A percentile compares a stretch with the other conserved stretches of the same genome.
These are phyloP conservation scores for Lycorma delicatula DNA, from an alignment of 1,140 invertebrate species.

Conservation along the genomic window DNA sequence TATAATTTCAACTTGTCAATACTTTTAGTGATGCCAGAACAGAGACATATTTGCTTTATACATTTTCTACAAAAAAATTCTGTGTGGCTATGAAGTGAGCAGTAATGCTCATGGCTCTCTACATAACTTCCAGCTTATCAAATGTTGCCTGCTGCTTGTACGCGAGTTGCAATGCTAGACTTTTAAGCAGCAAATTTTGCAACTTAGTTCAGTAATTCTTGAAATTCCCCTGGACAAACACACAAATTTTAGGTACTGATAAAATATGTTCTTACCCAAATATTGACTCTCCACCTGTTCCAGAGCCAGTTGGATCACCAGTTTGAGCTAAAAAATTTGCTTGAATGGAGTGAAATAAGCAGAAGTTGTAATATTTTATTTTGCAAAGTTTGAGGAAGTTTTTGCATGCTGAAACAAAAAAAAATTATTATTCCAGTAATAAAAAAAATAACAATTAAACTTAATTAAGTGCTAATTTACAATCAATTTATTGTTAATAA, in stretches of 20 bases:
- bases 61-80: no score
- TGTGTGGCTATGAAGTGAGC: no score
- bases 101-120: no score
- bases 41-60: no score
- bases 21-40: no score
- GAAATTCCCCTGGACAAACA: background rate
- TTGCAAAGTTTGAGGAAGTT: conserved; percentile 99
- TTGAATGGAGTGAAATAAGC: conserved; percentile 87
- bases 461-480: conserved; percentile 4
- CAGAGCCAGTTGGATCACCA: conserved; percentile 89
- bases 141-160: no score
- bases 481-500: background rate
- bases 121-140: no score
- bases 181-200: background rate
- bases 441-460: conserved; percentile 12
- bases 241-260: background rate
- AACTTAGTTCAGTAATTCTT: background rate
- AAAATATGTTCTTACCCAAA: conserved; percentile 45
- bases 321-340: conserved; percentile 95
- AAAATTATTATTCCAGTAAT: conserved; percentile 15
- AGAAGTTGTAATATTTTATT: conserved; percentile 97
- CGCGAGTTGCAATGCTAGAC: no score
- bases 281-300: conserved; percentile 85
- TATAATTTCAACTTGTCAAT: no score
- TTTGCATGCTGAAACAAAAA: conserved; percentile 60